A percentile compares a stretch with the other conserved stretches of the same genome.
Evolutionary conservation across 2,888 invertebrate genomes (phyloP).

Genomic region (Polylopha cassiicola): DNA sequence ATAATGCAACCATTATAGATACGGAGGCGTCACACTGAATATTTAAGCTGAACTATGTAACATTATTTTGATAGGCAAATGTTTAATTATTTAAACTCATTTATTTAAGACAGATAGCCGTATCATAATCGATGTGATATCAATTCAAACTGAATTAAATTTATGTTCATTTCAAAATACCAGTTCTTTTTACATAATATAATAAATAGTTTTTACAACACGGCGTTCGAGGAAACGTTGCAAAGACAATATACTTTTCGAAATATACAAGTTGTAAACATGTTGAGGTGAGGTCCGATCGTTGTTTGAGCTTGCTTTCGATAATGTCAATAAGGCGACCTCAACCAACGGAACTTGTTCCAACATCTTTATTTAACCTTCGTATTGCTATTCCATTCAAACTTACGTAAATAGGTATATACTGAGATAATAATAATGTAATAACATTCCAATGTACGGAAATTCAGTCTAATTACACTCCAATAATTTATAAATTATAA

Average conservation of each 20-base stretch:
- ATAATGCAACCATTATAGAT: slow-evolving; percentile 21
- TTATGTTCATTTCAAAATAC: not conserved
- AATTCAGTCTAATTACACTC: too few relatives aligned
- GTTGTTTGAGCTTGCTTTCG: slow-evolving; percentile 68
- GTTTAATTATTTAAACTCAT: slow-evolving; percentile 17
- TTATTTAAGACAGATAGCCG: slow-evolving; percentile 11
- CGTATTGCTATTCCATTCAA: slow-evolving; percentile 37
- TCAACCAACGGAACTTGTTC: slow-evolving; percentile 62
- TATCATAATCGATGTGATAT: slow-evolving; percentile 17
- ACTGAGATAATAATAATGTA: too few relatives aligned
- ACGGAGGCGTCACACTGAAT: slow-evolving; percentile 15
- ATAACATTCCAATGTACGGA: too few relatives aligned
- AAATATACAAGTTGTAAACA: slow-evolving; percentile 61
- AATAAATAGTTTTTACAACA: slow-evolving; percentile 12
- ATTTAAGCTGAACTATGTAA: slow-evolving; percentile 22
- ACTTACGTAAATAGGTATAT: slow-evolving; percentile 14
- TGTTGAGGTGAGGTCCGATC: slow-evolving; percentile 34
- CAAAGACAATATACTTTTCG: slow-evolving; percentile 55
- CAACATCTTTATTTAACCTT: slow-evolving; percentile 55
- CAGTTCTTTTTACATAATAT: slow-evolving; percentile 5
- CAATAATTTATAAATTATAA: too few relatives aligned
- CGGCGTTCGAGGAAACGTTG: slow-evolving; percentile 44
- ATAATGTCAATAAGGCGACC: slow-evolving; percentile 65
- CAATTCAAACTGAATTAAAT: slow-evolving; percentile 7
- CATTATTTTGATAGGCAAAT: slow-evolving; percentile 25